Evolutionary conservation across 2,888 invertebrate genomes (phyloP).

Genomic region (Synanthedon vespiformis): DNA sequence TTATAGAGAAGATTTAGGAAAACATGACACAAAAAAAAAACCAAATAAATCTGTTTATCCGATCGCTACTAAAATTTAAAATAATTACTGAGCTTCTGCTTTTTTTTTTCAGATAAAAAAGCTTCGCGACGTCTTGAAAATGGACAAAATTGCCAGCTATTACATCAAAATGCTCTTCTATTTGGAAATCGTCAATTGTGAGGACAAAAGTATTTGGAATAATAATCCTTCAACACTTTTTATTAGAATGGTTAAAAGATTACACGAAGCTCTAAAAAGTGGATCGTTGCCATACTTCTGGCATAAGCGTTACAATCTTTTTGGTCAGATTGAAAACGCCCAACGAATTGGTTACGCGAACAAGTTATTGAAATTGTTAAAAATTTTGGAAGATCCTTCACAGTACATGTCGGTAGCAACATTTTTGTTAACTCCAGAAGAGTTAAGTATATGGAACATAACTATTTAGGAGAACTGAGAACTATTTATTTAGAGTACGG

Average conservation of each 20-base stretch:
- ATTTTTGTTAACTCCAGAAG: slow-evolving; percentile 27
- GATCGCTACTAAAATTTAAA: too few relatives aligned
- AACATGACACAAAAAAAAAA: too few relatives aligned
- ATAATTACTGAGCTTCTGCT: neutral
- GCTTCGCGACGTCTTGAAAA: slow-evolving; percentile 51
- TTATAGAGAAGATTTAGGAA: too few relatives aligned
- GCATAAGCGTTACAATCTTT: slow-evolving; percentile 53
- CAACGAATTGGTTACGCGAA: slow-evolving; percentile 22
- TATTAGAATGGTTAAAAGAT: slow-evolving; percentile 46
- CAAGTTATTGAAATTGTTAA: slow-evolving; percentile 25
- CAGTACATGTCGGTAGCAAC: slow-evolving; percentile 34
- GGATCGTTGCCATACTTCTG: slow-evolving; percentile 56
- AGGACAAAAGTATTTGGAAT: slow-evolving; percentile 27
- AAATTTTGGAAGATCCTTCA: slow-evolving; percentile 19
- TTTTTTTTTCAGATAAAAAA: slow-evolving; percentile 49
- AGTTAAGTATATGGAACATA: slow-evolving; percentile 13
- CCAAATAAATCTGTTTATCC: too few relatives aligned
- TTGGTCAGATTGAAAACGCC: slow-evolving; percentile 22
- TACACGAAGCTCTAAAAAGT: slow-evolving; percentile 29
- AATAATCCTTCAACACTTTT: slow-evolving; percentile 29
- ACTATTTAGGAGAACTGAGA: too few relatives aligned
- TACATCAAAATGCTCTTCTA: slow-evolving; percentile 68
- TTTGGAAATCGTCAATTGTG: slow-evolving; percentile 33
- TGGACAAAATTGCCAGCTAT: slow-evolving; percentile 65
- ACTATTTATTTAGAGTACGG: too few relatives aligned